Percentiles rank a stretch among this genome's conserved stretches.
phyloP scores from a whole-genome alignment of 2,797 vertebrate species.

The Sebastes cheni region DNA sequence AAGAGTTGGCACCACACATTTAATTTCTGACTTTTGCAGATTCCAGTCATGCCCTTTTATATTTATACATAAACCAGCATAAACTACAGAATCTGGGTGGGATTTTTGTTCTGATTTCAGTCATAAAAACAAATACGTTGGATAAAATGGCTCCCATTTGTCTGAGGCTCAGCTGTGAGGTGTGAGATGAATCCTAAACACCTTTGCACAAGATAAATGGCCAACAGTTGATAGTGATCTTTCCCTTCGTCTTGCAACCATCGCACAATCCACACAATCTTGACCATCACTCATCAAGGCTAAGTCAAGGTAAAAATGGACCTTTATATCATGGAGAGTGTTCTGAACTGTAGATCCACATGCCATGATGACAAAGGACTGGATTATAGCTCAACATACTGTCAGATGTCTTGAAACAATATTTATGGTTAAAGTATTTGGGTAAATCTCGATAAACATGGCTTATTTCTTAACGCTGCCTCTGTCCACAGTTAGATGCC shows the following conservation, averaged over 20 bases:
- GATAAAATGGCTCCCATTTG: background rate
- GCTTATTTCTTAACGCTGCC: background rate
- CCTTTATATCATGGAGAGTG: background rate
- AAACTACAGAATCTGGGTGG: background rate
- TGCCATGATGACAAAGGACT: background rate
- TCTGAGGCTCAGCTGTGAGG: slow-evolving; percentile 3
- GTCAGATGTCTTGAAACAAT: background rate
- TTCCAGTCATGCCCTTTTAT: background rate
- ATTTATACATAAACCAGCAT: slow-evolving; percentile 2
- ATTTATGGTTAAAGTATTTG: background rate
- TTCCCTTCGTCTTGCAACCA: background rate
- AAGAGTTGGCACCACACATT: background rate
- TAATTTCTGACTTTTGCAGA: background rate
- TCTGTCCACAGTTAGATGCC: background rate
- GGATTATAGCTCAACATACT: background rate
- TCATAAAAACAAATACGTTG: background rate
- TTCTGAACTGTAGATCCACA: background rate
- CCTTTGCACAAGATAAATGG: background rate
- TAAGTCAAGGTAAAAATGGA: background rate
- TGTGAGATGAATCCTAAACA: slow-evolving; percentile 27
- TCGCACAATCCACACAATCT: background rate
- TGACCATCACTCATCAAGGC: background rate
- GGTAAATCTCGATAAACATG: background rate
- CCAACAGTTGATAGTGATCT: background rate
- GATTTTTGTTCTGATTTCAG: slow-evolving; percentile 17